phyloP scores from a whole-genome alignment of 2,888 invertebrate species.

The Norana najaformis region DNA sequence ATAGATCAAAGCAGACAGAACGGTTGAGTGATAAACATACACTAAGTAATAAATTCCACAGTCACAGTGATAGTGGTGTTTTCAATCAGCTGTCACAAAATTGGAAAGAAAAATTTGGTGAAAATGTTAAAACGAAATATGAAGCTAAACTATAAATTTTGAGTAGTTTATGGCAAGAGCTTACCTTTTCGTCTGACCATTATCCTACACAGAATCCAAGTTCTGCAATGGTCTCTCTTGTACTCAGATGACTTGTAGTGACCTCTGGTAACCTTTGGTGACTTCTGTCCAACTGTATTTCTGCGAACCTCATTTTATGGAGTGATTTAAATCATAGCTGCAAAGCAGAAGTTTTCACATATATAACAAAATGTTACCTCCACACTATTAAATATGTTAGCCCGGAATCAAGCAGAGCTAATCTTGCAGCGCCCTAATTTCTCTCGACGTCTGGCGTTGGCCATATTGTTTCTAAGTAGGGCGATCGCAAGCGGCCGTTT shows the following conservation, averaged over 20 bases:
- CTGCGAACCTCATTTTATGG: neutral
- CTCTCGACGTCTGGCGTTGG: too few species aligned
- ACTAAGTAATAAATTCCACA: neutral
- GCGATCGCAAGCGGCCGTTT: too few species aligned
- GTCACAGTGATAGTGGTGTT: too few species aligned
- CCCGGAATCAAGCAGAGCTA: neutral
- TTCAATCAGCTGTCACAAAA: neutral
- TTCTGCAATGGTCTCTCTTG: constrained; percentile 8
- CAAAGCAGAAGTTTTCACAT: neutral
- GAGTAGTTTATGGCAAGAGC: neutral
- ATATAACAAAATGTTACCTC: neutral
- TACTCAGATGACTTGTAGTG: neutral
- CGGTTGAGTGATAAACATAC: neutral
- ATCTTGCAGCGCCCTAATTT: too few species aligned
- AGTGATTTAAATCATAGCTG: neutral
- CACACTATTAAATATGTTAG: neutral
- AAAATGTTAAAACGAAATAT: neutral
- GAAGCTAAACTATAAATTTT: neutral
- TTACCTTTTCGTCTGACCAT: constrained; percentile 24
- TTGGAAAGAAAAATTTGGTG: neutral
- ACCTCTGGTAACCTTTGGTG: neutral
- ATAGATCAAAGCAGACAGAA: neutral
- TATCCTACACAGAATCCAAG: neutral
- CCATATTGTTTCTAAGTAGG: too few species aligned
- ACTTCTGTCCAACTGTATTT: neutral